phyloP scores from a whole-genome alignment of 2,888 invertebrate species.

The Pollenia griseotomentosa region DNA sequence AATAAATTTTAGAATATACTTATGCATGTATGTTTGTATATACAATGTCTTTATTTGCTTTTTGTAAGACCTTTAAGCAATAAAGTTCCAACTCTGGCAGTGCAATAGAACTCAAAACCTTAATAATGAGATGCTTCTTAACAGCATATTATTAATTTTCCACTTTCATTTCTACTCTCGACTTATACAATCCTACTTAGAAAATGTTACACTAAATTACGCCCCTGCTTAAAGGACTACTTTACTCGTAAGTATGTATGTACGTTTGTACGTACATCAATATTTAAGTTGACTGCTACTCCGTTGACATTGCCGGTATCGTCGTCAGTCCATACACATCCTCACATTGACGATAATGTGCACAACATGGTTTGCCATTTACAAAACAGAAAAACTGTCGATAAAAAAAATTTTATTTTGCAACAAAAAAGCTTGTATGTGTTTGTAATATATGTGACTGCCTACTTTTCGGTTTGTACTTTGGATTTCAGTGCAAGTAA shows the following conservation, averaged over 20 bases:
- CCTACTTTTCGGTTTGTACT: slow-evolving; percentile 57
- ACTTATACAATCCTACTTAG: slow-evolving; percentile 27
- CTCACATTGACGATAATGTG: slow-evolving; percentile 16
- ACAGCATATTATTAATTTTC: slow-evolving; percentile 21
- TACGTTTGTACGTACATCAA: not conserved
- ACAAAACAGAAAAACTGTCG: not conserved
- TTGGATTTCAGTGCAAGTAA: slow-evolving; percentile 52
- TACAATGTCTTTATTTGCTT: too few species aligned
- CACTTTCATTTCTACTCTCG: not conserved
- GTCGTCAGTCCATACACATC: slow-evolving; percentile 22
- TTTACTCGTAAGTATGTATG: not conserved
- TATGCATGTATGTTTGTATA: too few species aligned
- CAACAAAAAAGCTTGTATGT: not conserved
- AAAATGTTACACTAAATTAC: slow-evolving; percentile 41
- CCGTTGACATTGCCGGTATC: slow-evolving; percentile 17
- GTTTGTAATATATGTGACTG: slow-evolving; percentile 25
- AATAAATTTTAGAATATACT: too few species aligned
- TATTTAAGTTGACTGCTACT: slow-evolving; percentile 14
- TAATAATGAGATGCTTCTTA: not conserved
- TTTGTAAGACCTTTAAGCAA: not conserved
- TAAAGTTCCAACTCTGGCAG: not conserved
- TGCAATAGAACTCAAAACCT: not conserved
- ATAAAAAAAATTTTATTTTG: not conserved
- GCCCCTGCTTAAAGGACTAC: not conserved
- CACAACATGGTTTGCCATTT: slow-evolving; percentile 18